Evolutionary conservation across 2,113 vertebrate genomes (phyloP).

Genomic region (Electrona antarctica): DNA sequence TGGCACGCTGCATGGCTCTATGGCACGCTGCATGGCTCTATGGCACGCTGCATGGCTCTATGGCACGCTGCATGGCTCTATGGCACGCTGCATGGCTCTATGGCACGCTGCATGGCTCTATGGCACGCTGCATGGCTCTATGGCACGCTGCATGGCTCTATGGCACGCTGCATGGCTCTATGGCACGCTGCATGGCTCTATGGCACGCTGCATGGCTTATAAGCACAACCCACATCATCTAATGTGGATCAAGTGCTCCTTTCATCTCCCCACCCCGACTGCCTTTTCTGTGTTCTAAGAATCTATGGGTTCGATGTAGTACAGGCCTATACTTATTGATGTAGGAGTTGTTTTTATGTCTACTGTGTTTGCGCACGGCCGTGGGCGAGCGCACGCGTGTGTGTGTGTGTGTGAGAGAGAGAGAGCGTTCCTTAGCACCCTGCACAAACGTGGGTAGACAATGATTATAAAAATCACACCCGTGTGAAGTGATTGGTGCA

Average conservation of each 20-base stretch:
- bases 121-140: constrained; percentile 43
- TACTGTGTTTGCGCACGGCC: not conserved
- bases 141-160: constrained; percentile 43
- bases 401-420: not conserved
- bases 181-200: constrained; percentile 39
- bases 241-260: constrained; percentile 47
- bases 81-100: constrained; percentile 43
- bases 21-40: constrained; percentile 43
- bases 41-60: constrained; percentile 43
- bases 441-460: too few species aligned
- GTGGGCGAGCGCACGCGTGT: not conserved
- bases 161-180: constrained; percentile 43
- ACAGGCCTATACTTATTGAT: constrained; percentile 48
- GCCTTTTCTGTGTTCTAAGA: constrained; percentile 40
- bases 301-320: constrained; percentile 40
- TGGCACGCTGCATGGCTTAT: constrained; percentile 46
- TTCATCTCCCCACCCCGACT: constrained; percentile 44
- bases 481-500: too few species aligned
- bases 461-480: too few species aligned
- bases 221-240: constrained; percentile 46
- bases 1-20: constrained; percentile 43
- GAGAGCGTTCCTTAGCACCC: too few species aligned
- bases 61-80: constrained; percentile 43
- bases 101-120: constrained; percentile 43
- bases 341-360: constrained; percentile 28